Base-by-base conservation (phyloP, 2,797 vertebrate species). In the Cygnus olor region DNA sequence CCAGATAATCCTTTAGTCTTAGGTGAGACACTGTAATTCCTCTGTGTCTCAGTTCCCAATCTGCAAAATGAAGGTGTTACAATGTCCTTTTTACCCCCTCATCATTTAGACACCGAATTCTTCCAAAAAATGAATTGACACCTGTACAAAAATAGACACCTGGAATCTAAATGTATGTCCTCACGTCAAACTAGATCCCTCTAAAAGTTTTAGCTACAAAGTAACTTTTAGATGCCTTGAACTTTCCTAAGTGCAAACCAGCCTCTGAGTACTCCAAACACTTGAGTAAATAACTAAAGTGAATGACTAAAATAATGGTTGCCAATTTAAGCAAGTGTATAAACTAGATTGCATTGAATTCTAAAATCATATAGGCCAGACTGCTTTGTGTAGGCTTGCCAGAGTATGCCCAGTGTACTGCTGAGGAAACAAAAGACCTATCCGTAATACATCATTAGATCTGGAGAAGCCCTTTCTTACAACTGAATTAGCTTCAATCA, bases 21-120 rank as follows among this genome's bases (percentile, higher is more conserved):
- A 44, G 12, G 32, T 61, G 24, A 56, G 42, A 61, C 45, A 49
- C 14, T 51, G 6, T 74, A 76, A 70, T 71, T 91, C 32, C 7
- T 81, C 36, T 1, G 2, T 84, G 64, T 24, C 24, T 81, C 27
- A 22, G 28, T 30, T 83, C 17, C 34, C 27, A 57, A 2, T 66
- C 24, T 86, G 14, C 14, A 79, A 81, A 72, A 72, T 66, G 3
- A 70, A 80, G 14, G 19, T 36, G 11, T 5, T 56, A 51, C 38
- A 58, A 57, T 34, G 1, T 73, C 25, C 6, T 3, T 38, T 34
- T 6, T 2, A 0, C 1, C 1, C 5, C 15, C 3, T 90, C 61
- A 73, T 28, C 32, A 7, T 69, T 91, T 19, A 79, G 27, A 32
- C 7, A 36, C 2, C 2, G 63, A 79, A 45, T 69, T 81, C 24